phyloP scores from a whole-genome alignment of 1,140 invertebrate species.

The Nymphalis io region DNA sequence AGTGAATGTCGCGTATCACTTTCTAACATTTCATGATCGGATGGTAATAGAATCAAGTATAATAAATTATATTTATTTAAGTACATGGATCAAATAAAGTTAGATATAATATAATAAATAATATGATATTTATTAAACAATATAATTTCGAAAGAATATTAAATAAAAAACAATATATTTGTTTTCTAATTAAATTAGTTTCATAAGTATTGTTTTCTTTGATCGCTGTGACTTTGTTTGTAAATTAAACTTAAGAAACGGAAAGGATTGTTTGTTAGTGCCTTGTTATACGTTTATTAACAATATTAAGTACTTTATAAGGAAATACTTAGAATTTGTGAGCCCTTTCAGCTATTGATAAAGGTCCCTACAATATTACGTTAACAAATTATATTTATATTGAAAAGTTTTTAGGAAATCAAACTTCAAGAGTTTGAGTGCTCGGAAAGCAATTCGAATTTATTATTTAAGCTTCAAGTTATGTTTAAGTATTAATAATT shows the following conservation, averaged over 20 bases:
- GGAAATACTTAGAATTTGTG: conserved; percentile 4
- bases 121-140: no score
- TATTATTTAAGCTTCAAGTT: conserved; percentile 1
- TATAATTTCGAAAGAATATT: no score
- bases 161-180: neutral
- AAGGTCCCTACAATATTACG: conserved; percentile 1
- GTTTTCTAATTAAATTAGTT: neutral
- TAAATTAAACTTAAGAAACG: conserved; percentile 20
- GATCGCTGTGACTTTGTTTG: conserved; percentile 13
- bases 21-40: no score
- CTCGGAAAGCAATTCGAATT: neutral
- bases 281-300: conserved; percentile 28
- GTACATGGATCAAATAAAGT: no score
- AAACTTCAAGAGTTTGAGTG: neutral
- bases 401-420: conserved; percentile 5
- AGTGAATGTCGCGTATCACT: no score
- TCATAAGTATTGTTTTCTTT: conserved; percentile 23
- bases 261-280: conserved; percentile 28
- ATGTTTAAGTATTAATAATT: neutral
- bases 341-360: conserved; percentile 9
- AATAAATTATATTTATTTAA: no score
- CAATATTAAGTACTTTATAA: conserved; percentile 15
- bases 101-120: no score
- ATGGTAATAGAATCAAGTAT: no score
- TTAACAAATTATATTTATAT: conserved; percentile 9